phyloP scores from a whole-genome alignment of 2,888 invertebrate genomes.

The Isoperla grammatica region DNA sequence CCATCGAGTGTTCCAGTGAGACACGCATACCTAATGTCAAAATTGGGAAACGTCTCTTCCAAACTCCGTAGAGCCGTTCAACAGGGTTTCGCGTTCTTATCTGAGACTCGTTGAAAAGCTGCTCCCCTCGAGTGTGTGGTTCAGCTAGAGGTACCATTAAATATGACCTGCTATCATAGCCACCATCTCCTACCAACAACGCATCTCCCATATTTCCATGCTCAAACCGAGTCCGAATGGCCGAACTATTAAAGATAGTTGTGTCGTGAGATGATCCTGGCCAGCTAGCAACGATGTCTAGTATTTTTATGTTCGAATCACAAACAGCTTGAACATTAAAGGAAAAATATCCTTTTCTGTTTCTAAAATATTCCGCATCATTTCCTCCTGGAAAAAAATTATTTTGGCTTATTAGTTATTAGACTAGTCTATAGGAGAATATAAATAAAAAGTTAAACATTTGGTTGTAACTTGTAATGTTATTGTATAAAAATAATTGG shows the following conservation, averaged over 20 bases:
- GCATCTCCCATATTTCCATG: slow-evolving; percentile 30
- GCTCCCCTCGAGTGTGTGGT: slow-evolving; percentile 32
- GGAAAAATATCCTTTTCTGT: no score
- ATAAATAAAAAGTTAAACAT: no score
- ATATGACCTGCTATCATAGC: slow-evolving; percentile 35
- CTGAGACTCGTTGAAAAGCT: slow-evolving; percentile 36
- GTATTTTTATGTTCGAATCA: no score
- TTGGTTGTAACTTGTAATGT: no score
- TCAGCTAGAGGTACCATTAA: slow-evolving; percentile 35
- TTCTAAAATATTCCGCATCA: no score
- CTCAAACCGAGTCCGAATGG: slow-evolving; percentile 33
- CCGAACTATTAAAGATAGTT: slow-evolving; percentile 37
- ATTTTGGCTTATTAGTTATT: no score
- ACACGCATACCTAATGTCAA: slow-evolving; percentile 28
- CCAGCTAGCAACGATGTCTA: no score
- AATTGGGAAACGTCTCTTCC: slow-evolving; percentile 33
- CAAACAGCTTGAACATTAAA: no score
- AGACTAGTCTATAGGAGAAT: no score
- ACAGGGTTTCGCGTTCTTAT: slow-evolving; percentile 37
- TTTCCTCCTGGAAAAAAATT: no score
- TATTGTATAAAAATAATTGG: no score
- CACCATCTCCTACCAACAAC: slow-evolving; percentile 38
- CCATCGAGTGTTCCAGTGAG: slow-evolving; percentile 30
- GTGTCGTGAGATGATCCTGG: slow-evolving; percentile 37
- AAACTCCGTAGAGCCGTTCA: slow-evolving; percentile 37